Evolutionary conservation across 1,140 invertebrate genomes (phyloP), one percentile per base, ranked within the genome.

Genomic region (Mamestra configurata): DNA sequence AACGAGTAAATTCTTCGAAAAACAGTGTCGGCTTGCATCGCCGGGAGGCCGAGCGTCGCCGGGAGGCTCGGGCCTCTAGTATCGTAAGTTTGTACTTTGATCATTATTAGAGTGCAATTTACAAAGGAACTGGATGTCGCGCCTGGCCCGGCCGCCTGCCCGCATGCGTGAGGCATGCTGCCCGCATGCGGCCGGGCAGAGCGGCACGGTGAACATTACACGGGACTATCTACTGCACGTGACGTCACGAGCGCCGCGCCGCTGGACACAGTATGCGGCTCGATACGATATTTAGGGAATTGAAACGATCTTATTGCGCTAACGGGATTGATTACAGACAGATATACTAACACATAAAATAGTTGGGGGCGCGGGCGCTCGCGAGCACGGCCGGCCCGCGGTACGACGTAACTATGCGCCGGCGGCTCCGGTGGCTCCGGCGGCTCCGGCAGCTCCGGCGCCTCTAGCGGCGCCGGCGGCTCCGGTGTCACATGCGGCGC

Each of bases 1-100:
- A 91, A 89, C 83, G 86, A 89, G 90, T 92, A 92, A 92, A 92
- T 89, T 91, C 86, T 86, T 91, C 90, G 87, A 92, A 92, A 92
- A 92, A 83, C 64, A 68, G 61, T 53, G 49, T 64, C 22, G 79
- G 27, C 55, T 66, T 40, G 49, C 40, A 46, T 77, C 57, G 22
- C 27, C 55, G 57, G 57, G 43, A 49, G 43, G 35, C 20, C 64
- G 40, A 64, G 75, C 75, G 43, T 37, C 79, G 59, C 75, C 40
- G 55, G 61, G 76, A 79, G 18, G 2, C 53, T 79, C 86, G 4
- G n/a, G 0, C 84, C 81, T 82, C 83, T 84, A 87, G 86, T 87
- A 85, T 88, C 81, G 84, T 88, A 86, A 91, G 86, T 91, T 92
- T 92, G 91, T 92, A 92, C 91, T 92, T 91, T 92, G 87, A 90